phyloP scores from a whole-genome alignment of 2,113 vertebrate species.

The Theristicus caerulescens region DNA sequence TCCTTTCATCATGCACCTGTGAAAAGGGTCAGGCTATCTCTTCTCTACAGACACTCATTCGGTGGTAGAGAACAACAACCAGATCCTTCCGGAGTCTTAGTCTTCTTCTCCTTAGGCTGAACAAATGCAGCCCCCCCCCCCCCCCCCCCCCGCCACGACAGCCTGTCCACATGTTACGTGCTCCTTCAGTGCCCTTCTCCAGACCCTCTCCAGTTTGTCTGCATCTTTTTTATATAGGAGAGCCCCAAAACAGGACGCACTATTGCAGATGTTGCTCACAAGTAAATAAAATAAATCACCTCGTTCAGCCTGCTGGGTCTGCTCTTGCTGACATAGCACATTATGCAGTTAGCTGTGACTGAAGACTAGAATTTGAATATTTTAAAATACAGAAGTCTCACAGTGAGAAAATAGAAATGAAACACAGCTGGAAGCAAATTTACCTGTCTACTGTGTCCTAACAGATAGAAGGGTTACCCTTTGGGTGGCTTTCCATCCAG shows the following conservation, averaged over 20 bases:
- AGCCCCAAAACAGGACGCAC: not conserved
- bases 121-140: not conserved
- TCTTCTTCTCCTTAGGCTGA: not conserved
- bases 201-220: not conserved
- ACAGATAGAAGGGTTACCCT: not conserved
- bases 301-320: not conserved
- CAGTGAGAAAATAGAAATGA: not conserved
- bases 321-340: not conserved
- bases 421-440: not conserved
- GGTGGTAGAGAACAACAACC: not conserved
- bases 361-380: not conserved
- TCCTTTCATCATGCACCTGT: not conserved
- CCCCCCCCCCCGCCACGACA: no score
- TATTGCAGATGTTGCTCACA: not conserved
- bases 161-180: not conserved
- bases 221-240: not conserved
- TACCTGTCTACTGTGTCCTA: not conserved
- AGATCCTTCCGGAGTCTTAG: not conserved
- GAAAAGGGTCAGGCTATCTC: not conserved
- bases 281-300: not conserved
- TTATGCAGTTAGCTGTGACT: not conserved
- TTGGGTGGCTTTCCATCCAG: not conserved
- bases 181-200: not conserved
- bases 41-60: not conserved
- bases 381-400: not conserved